Conservation (phyloP, 2,113 vertebrate species). For the Scophthalmus maximus region DNA sequence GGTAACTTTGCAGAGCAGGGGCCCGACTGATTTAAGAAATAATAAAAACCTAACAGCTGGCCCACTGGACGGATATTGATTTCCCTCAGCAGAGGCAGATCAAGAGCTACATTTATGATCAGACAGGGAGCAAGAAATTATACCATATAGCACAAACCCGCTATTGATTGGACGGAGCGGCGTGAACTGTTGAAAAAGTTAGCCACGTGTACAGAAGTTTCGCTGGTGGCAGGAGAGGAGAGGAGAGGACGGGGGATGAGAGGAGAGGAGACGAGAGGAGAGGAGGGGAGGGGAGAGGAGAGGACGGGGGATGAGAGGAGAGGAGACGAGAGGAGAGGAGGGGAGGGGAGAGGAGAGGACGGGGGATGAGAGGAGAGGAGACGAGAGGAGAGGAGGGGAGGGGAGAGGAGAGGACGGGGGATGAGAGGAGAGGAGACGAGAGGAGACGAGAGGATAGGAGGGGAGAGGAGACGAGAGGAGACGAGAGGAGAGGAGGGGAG, state of each 20-base stretch:
- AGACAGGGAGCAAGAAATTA: conserved; percentile 70
- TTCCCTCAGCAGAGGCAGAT: conserved; percentile 68
- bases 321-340: not conserved
- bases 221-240: not conserved
- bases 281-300: not conserved
- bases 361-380: not conserved
- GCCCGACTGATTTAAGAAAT: conserved; percentile 76
- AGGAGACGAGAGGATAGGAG: not conserved
- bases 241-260: not conserved
- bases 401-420: not conserved
- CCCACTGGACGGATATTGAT: conserved; percentile 72
- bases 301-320: not conserved
- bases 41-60: conserved; percentile 79
- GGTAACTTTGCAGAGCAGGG: conserved; percentile 57
- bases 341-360: not conserved
- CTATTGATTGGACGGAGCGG: conserved; percentile 59
- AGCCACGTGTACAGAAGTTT: conserved; percentile 39
- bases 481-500: not conserved
- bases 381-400: not conserved
- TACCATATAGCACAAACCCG: conserved; percentile 58
- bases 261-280: not conserved
- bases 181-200: conserved; percentile 60
- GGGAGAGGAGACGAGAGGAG: not conserved
- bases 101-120: conserved; percentile 77
- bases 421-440: too few relatives aligned